Percentiles rank a stretch among this genome's conserved stretches.
These are phyloP conservation scores for Calameuta pallipes DNA, from an alignment of 2,888 invertebrate genomes.

Conservation along the genomic window DNA sequence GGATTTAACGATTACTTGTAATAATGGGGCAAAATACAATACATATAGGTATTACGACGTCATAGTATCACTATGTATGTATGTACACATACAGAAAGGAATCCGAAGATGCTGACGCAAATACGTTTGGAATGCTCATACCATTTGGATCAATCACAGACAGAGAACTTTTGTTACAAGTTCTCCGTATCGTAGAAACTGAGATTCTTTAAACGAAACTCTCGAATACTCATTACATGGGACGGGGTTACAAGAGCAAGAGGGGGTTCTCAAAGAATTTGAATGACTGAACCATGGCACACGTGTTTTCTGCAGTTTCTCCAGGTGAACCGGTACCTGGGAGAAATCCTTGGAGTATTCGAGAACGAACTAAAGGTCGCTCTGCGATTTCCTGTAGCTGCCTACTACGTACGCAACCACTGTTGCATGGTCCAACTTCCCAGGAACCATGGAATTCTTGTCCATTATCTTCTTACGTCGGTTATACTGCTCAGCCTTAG, in stretches of 20 bases:
- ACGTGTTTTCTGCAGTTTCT: background rate
- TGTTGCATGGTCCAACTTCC: conserved; percentile 90
- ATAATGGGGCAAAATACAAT: background rate
- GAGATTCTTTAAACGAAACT: background rate
- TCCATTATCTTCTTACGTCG: conserved; percentile 78
- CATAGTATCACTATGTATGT: background rate
- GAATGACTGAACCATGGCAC: background rate
- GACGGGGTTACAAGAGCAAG: background rate
- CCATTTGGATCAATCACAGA: background rate
- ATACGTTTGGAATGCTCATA: background rate
- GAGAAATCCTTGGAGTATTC: background rate
- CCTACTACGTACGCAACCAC: conserved; percentile 85
- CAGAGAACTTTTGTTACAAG: background rate
- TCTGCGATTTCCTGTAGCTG: background rate
- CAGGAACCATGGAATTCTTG: conserved; percentile 82
- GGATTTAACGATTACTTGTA: background rate
- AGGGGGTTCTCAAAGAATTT: background rate
- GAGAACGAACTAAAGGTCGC: background rate
- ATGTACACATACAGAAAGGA: background rate
- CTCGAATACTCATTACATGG: background rate
- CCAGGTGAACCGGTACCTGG: background rate
- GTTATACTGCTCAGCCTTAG: conserved; percentile 74
- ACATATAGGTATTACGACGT: background rate
- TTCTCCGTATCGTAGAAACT: background rate
- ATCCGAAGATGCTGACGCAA: background rate